Evolutionary conservation across 2,888 invertebrate species (phyloP), one percentile per base, ranked within the genome.

Genomic region (Apodemia zela): DNA sequence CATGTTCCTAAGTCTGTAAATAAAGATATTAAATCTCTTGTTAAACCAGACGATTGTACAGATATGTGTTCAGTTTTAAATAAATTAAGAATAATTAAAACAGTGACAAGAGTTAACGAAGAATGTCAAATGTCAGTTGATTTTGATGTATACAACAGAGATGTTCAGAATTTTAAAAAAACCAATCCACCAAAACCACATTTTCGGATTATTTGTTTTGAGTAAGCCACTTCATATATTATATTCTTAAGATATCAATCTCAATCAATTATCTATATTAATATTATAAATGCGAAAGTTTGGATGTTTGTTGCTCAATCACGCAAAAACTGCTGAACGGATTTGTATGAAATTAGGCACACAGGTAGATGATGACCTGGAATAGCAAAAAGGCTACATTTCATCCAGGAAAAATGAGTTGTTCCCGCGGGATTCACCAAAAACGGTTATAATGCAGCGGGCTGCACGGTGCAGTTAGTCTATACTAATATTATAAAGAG

Each of bases 141-240:
- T 73, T 92, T 85, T 66, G 91, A 92, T 74, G 88, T 92, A 10
- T 92, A 88, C 66, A 83, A 85, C 61, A 85, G 86, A 67, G 80
- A 89, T 74, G 81, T 88, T 25, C 82, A 82, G 64, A 82, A 85
- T 70, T 89, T 89, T 65, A 84, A 73, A 64, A 93, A 92, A 70
- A 76, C 79, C 0, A 75, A 80, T 65, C 81, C 76, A 49, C 88
- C 91, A 0, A 78, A 73, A 62, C 89, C 92, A 7, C 85, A 89
- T 69, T 92, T 89, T 63, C 81, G 89, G 67, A 70, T 93, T 29
- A 72, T 86, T 45, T 87, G 92, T 68, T 60, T 86, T 1, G 75
- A 83, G 92, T 92, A 76, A 88, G 89, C 87, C 71, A 60, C 38
- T 11, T 60, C 59, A 49, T 8, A n/a, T 15, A 45, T 45, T 47